A percentile compares a stretch with the other conserved stretches of the same genome.
Conservation (phyloP, 2,888 invertebrate species). For the Globia sparganii region DNA sequence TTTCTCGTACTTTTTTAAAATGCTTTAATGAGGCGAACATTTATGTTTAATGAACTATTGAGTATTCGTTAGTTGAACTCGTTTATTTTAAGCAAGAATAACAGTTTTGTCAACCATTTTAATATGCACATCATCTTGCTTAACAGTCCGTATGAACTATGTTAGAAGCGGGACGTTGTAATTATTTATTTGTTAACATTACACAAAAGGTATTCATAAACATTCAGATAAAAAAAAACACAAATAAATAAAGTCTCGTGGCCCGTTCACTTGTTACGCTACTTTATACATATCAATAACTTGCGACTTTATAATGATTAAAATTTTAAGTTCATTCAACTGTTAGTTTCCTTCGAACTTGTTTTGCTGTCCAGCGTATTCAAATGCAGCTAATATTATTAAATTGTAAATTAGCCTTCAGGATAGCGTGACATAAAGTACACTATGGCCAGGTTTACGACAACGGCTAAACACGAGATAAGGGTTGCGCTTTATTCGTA, state of each 20-base stretch:
- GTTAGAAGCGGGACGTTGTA: not conserved
- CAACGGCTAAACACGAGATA: constrained; percentile 74
- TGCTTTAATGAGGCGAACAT: constrained; percentile 42
- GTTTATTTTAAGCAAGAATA: constrained; percentile 33
- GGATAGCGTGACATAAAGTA: constrained; percentile 68
- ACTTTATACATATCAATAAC: constrained; percentile 47
- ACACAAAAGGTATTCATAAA: constrained; percentile 18
- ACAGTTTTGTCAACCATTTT: constrained; percentile 26
- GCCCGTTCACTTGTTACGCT: constrained; percentile 23
- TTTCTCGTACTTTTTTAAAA: constrained; percentile 35
- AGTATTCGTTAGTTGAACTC: constrained; percentile 45
- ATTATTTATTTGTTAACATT: constrained; percentile 18
- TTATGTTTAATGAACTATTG: constrained; percentile 35
- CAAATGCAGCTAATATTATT: constrained; percentile 64
- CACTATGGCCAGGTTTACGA: constrained; percentile 69
- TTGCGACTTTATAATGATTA: constrained; percentile 53
- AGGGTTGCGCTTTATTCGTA: constrained; percentile 77
- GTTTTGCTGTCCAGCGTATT: constrained; percentile 51
- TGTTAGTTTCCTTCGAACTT: constrained; percentile 51
- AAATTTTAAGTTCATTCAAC: constrained; percentile 58
- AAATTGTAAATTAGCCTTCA: constrained; percentile 68
- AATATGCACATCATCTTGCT: constrained; percentile 28
- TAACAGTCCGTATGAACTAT: not conserved
- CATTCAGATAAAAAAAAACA: not conserved
- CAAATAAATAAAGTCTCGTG: constrained; percentile 22